Evolutionary conservation across 1,140 invertebrate genomes (phyloP), one percentile per base, ranked within the genome.

Genomic region (Aphis craccivora): DNA sequence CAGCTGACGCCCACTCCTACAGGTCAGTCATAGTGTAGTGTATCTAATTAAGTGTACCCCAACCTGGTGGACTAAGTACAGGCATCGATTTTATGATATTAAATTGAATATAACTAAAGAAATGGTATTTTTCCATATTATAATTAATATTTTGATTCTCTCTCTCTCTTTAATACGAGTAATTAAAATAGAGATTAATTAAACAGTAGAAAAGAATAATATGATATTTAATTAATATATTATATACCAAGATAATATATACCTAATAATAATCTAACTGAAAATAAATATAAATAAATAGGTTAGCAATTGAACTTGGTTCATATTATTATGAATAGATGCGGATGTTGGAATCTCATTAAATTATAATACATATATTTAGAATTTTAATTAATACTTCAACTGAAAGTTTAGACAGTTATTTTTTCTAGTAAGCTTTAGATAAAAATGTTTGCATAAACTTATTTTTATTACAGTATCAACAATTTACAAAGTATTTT

Each of bases 1-100:
- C 96, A 96, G 94, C 95, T 97, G 94, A 97, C 97, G 91, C 97
- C 97, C 60, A 97, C 97, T 95, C 97, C 97, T 88, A 97, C 96
- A 95, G 97, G 97, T 97, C 23, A 90, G 51, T 40, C 30, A 14
- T 76, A 35, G 60, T 76, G 30, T n/a, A 67, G 60, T 76, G 60
- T 14, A 5, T 11, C 0, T 20, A 14, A 30, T 67, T 18, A 14
- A 11, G n/a, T 18, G 14, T 76, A 20, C 30, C 14, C 4, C 11
- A 14, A 76, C 30, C 30, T 51, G 48, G 18, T 51, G 14, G 18
- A 14, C 9, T 18, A 18, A n/a, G 6, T 7, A 30, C 11, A 14
- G n/a, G 1, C 0, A 30, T n/a, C 0, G 30, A 76, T n/a, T 76
- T n/a, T 11, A 76, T 18, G 60, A 22, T 6, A 76, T 76, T 2